Evolutionary conservation across 2,113 vertebrate genomes (phyloP), one percentile per base, ranked within the genome.

Genomic region (Phaetusa simplex): DNA sequence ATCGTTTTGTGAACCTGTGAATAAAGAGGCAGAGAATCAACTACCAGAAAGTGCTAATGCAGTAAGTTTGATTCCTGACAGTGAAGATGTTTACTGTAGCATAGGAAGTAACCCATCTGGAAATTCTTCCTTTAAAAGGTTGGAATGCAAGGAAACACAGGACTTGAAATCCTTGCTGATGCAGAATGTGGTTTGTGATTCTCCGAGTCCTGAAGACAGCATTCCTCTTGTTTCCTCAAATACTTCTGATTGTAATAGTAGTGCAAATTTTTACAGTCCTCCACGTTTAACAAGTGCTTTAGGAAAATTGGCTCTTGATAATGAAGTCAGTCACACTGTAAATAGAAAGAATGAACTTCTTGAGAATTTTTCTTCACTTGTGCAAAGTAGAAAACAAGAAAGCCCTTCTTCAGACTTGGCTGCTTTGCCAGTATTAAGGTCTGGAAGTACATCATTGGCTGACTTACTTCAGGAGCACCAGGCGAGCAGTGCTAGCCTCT

Each of bases 401-500:
- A 87, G 72, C 55, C 74, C 18, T 21, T 81, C 64, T 67, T 92
- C 96, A 67, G 72, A 90, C 76, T 65, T 81, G 87, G 76, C 86
- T 74, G 96, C 69, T 90, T 94, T 96, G 49, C 92, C 91, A n/a
- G 80, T 77, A 50, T 95, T 95, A 81, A 76, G 95, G 19, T 90
- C 73, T 98, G 98, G 97, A 97, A 98, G 95, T 96, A 98, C 97
- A 8, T 99, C 99, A 16, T 78, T 99, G 92, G 98, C 99, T 67
- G 99, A 99, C 88, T 98, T 99, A 81, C 98, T 99, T 94, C 98
- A 98, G 96, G 98, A 99, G 77, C 98, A 98, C 89, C 98, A 98
- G 90, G 98, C 97, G 94, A 98, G 86, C 76, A 98, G 89, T 89
- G 91, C 97, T 74, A 97, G 72, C 66, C 86, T 96, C 2, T 96